A percentile compares a stretch with the other conserved stretches of the same genome.
Conservation (phyloP, 2,888 invertebrate species). For the Leptothorax acervorum region DNA sequence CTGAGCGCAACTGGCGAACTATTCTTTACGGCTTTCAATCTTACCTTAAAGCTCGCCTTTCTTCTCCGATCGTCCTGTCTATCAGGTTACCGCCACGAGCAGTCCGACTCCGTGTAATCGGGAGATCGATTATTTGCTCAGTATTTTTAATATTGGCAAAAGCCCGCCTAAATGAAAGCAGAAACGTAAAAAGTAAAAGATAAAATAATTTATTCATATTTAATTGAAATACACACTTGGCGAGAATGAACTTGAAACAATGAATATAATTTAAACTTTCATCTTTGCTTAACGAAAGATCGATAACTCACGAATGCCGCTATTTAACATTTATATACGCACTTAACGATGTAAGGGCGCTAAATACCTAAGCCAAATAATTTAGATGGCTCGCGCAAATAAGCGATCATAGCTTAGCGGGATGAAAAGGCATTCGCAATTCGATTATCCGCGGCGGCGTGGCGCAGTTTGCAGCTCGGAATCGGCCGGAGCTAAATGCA, state of each 20-base stretch:
- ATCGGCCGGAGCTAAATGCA: conserved; percentile 44
- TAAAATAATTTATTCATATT: conserved; percentile 10
- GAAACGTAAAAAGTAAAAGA: neutral
- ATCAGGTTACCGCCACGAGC: conserved; percentile 12
- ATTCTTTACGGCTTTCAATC: conserved; percentile 62
- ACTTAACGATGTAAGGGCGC: neutral
- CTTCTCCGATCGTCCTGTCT: conserved; percentile 11
- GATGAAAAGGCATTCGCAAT: conserved; percentile 53
- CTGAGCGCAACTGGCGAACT: conserved; percentile 61
- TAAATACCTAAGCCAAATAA: conserved; percentile 27
- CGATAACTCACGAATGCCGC: neutral
- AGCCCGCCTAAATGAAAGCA: neutral
- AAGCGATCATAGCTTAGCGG: conserved; percentile 31
- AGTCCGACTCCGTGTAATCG: conserved; percentile 1
- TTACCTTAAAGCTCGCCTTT: conserved; percentile 27
- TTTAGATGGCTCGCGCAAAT: conserved; percentile 36
- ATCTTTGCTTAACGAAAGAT: neutral
- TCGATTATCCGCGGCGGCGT: conserved; percentile 46
- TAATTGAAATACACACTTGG: neutral
- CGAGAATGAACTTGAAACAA: neutral
- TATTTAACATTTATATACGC: neutral
- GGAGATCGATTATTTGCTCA: conserved; percentile 21
- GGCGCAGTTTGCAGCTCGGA: conserved; percentile 38
- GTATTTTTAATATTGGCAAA: conserved; percentile 14
- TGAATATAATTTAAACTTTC: neutral